Evolutionary conservation across 2,797 vertebrate species (phyloP).

Genomic region (Octomys mimax): DNA sequence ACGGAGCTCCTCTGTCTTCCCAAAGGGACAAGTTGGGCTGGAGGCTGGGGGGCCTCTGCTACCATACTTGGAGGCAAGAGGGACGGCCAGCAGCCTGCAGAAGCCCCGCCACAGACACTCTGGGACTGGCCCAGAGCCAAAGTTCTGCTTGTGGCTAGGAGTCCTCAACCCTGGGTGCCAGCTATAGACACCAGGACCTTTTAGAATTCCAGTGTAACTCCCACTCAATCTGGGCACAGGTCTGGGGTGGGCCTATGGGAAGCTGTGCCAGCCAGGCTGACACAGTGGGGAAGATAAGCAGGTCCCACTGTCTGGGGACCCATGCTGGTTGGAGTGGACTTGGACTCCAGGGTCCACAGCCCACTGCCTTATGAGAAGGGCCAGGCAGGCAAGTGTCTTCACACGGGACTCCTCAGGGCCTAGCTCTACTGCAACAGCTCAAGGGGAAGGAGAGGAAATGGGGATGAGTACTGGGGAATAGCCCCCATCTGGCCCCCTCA

Average conservation of each 20-base stretch:
- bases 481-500: background rate
- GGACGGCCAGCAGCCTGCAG: background rate
- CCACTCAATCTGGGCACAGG: background rate
- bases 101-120: no score
- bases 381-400: background rate
- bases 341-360: background rate
- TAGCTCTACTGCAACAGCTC: background rate
- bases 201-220: background rate
- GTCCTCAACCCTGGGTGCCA: background rate
- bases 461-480: accelerated
- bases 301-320: background rate
- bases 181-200: background rate
- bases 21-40: background rate
- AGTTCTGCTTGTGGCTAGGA: background rate
- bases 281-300: background rate
- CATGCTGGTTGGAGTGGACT: background rate
- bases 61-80: background rate
- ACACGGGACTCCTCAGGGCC: background rate
- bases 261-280: accelerated
- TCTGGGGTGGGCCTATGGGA: no score
- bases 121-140: accelerated
- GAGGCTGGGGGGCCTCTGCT: background rate
- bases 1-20: background rate
- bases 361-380: background rate
- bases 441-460: background rate